phyloP scores from a whole-genome alignment of 2,113 vertebrate genomes.

The Rattus norvegicus region GRCr8 NC_086024.1:114914501-114915000 shows the following conservation, averaged over 20 bases:
- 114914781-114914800: background rate
- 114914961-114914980: conserved; percentile 59
- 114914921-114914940: conserved; percentile 4
- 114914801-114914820: background rate
- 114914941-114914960: conserved; percentile 37
- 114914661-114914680: background rate
- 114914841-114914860: background rate
- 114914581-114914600: background rate
- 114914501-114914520: background rate
- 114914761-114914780: background rate
- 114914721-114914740: background rate
- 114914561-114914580: too few species aligned
- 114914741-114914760: background rate
- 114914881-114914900: conserved; percentile 20
- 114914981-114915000: conserved; percentile 20
- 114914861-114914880: background rate
- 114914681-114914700: background rate
- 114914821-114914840: background rate
- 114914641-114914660: background rate
- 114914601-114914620: too few species aligned
- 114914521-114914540: background rate
- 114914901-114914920: conserved; percentile 12
- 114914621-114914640: background rate
- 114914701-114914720: background rate
- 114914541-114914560: background rate